phyloP scores from a whole-genome alignment of 2,888 invertebrate species.

The Megaustenia siamemsis region DNA sequence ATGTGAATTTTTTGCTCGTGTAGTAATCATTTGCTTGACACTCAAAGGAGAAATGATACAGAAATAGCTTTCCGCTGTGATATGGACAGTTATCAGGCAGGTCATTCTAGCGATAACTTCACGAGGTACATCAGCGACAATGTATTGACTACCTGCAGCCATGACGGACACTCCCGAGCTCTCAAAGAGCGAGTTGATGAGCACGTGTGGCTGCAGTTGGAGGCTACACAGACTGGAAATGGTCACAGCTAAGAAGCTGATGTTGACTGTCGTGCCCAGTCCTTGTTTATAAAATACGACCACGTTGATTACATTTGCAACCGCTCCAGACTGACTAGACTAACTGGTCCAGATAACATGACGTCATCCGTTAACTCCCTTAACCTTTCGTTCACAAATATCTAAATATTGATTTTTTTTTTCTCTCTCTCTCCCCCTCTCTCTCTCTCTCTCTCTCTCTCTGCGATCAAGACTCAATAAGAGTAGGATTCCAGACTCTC shows the following conservation, averaged over 20 bases:
- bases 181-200: neutral
- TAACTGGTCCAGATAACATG: too few relatives aligned
- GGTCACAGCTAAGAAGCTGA: slow-evolving; percentile 5
- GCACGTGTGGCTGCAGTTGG: neutral
- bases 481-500: too few relatives aligned
- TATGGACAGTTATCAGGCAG: neutral
- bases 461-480: too few relatives aligned
- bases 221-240: neutral
- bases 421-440: too few relatives aligned
- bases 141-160: neutral
- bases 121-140: neutral
- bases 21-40: neutral
- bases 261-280: neutral
- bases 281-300: slow-evolving; percentile 10
- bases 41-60: neutral
- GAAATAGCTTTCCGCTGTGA: slow-evolving; percentile 3
- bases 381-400: too few relatives aligned
- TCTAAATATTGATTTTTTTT: too few relatives aligned
- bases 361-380: too few relatives aligned
- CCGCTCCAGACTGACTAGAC: slow-evolving; percentile 17
- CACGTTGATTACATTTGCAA: neutral
- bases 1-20: too few relatives aligned
- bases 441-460: too few relatives aligned
- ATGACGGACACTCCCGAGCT: neutral
- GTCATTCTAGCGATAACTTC: neutral